phyloP scores from a whole-genome alignment of 2,113 vertebrate species.

The Pollimyrus isidori region DNA sequence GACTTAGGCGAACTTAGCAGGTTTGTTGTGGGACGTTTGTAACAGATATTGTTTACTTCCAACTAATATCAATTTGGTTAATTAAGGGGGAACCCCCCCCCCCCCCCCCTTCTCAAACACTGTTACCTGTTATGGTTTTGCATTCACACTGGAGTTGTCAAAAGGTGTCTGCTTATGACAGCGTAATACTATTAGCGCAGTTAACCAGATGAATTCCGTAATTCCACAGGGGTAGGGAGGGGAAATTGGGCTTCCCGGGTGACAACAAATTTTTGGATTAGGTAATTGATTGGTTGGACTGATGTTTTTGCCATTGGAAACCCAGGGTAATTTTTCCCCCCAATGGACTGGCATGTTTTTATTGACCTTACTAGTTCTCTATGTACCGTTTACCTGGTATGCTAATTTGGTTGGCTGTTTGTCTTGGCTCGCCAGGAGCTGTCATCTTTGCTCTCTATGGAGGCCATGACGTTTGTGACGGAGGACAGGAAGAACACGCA shows the following conservation, averaged over 20 bases:
- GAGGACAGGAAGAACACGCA: conserved; percentile 87
- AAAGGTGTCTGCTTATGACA: neutral
- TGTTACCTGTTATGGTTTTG: neutral
- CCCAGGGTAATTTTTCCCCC: neutral
- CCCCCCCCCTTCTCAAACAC: too few relatives aligned
- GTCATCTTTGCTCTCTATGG: conserved; percentile 91
- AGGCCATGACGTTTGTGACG: conserved; percentile 95
- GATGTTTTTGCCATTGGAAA: neutral
- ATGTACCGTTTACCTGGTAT: neutral
- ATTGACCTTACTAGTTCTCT: neutral
- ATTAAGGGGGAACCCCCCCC: too few relatives aligned
- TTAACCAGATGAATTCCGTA: too few relatives aligned
- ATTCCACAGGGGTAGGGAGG: too few relatives aligned
- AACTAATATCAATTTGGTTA: neutral
- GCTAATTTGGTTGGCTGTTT: neutral
- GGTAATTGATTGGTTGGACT: neutral
- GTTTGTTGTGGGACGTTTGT: neutral
- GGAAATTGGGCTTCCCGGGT: neutral
- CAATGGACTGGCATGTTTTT: neutral
- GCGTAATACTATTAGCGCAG: neutral
- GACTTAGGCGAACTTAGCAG: neutral
- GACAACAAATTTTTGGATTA: neutral
- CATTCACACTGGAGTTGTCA: neutral
- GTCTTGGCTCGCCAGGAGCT: conserved; percentile 66
- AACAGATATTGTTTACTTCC: neutral